Evolutionary conservation across 2,113 vertebrate genomes (phyloP).

Genomic region (Ovis canadensis): DNA sequence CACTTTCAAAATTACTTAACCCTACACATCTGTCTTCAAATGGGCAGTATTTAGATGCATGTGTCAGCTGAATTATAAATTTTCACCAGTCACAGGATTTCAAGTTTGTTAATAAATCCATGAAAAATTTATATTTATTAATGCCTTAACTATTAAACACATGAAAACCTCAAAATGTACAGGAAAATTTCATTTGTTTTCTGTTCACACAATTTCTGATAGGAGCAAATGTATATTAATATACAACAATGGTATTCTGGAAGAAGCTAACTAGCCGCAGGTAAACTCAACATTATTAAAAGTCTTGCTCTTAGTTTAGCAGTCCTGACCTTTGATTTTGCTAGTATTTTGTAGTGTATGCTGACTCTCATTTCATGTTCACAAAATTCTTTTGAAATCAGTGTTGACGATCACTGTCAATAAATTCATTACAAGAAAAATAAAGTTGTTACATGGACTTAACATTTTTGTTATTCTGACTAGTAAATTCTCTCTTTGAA

Average conservation of each 20-base stretch:
- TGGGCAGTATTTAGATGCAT: not conserved
- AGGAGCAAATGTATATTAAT: not conserved
- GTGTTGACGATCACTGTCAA: not conserved
- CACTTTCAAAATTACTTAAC: not conserved
- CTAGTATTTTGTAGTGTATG: not conserved
- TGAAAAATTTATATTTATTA: not conserved
- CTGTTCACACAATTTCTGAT: not conserved
- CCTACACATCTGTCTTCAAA: not conserved
- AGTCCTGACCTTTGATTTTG: not conserved
- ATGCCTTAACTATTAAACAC: not conserved
- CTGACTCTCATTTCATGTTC: not conserved
- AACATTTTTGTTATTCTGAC: not conserved
- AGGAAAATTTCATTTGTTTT: not conserved
- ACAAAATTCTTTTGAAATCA: not conserved
- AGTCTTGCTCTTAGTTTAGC: not conserved
- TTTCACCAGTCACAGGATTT: not conserved
- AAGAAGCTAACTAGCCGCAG: not conserved
- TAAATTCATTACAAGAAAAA: not conserved
- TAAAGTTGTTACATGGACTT: not conserved
- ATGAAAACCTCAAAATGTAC: not conserved
- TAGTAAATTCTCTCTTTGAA: not conserved
- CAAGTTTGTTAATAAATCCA: not conserved
- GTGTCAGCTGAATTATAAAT: not conserved
- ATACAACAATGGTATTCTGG: not conserved
- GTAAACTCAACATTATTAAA: not conserved